phyloP scores from a whole-genome alignment of 2,797 vertebrate species.

The Varecia variegata region DNA sequence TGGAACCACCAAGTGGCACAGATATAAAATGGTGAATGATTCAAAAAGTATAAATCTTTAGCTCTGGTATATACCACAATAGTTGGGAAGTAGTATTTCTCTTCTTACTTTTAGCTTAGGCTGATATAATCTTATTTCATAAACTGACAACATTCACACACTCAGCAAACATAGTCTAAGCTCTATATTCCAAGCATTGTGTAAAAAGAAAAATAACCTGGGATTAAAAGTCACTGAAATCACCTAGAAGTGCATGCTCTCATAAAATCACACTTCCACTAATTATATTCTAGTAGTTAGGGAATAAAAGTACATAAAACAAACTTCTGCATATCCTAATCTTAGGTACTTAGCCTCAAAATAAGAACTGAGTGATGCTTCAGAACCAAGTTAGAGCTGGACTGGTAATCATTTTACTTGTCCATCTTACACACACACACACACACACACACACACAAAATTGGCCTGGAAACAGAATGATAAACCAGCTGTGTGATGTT shows the following conservation, averaged over 20 bases:
- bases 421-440: not conserved
- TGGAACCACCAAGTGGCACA: not conserved
- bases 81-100: not conserved
- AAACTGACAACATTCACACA: constrained; percentile 30
- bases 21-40: constrained; percentile 21
- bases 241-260: not conserved
- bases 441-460: not conserved
- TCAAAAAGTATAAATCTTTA: not conserved
- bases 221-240: constrained; percentile 30
- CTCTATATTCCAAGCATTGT: not conserved
- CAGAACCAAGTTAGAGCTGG: not conserved
- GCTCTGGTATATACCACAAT: not conserved
- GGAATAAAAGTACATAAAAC: constrained; percentile 17
- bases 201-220: constrained; percentile 24
- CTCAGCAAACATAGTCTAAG: constrained; percentile 13
- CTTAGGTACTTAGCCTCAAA: not conserved
- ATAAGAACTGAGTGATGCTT: not conserved
- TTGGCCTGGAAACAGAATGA: not conserved
- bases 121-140: constrained; percentile 37
- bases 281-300: not conserved
- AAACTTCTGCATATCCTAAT: constrained; percentile 7
- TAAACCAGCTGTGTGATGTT: not conserved
- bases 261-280: constrained; percentile 13
- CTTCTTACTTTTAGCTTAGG: constrained; percentile 11
- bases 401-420: not conserved